A percentile compares a stretch with the other conserved stretches of the same genome.
These are phyloP conservation scores for Ylistrum balloti DNA, from an alignment of 1,140 invertebrate genomes.

Conservation along the genomic window DNA sequence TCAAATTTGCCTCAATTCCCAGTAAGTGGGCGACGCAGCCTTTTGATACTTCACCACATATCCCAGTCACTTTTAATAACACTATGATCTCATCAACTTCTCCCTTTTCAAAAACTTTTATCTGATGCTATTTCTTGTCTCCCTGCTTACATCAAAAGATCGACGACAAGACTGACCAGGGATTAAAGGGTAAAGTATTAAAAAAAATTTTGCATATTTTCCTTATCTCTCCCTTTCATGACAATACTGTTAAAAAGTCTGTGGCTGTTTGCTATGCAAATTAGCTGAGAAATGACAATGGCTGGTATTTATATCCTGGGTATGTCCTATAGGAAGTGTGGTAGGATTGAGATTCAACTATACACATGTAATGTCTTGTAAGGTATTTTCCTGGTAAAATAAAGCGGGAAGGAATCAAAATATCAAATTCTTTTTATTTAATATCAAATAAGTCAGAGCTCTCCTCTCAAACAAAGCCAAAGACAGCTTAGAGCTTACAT, in stretches of 20 bases:
- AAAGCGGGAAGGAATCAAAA: too few species aligned
- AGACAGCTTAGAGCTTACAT: too few species aligned
- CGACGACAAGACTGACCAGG: not conserved
- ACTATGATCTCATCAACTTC: conserved; percentile 20
- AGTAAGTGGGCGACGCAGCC: not conserved
- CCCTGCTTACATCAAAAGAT: not conserved
- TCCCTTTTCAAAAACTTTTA: conserved; percentile 5
- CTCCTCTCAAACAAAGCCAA: too few species aligned
- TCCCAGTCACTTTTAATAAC: not conserved
- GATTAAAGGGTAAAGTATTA: not conserved
- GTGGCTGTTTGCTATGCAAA: not conserved
- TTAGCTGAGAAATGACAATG: not conserved
- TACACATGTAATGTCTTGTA: too few species aligned
- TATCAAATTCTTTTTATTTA: too few species aligned
- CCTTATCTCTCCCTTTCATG: not conserved
- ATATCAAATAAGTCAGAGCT: too few species aligned
- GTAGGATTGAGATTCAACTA: too few species aligned
- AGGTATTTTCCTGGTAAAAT: too few species aligned
- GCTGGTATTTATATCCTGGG: not conserved
- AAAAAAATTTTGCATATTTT: not conserved
- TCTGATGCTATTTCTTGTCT: not conserved
- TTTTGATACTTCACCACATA: not conserved
- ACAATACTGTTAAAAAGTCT: not conserved
- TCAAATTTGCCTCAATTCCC: not conserved
- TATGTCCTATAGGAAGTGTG: too few species aligned